Evolutionary conservation across 2,113 vertebrate species (phyloP).

Genomic region (Notarius quadriscutis): DNA sequence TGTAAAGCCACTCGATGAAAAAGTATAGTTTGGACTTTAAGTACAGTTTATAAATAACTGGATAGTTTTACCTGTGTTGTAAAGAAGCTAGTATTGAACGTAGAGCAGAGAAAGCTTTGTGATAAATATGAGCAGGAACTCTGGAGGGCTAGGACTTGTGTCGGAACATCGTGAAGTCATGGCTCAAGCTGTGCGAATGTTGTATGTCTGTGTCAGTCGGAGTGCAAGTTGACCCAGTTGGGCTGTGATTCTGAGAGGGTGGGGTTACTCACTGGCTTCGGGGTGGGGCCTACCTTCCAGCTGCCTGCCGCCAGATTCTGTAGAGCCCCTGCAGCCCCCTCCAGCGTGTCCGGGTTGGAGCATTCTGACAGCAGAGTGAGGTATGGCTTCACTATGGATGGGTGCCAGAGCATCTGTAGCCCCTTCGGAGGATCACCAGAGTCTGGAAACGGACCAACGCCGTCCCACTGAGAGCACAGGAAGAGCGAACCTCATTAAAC

Average conservation of each 20-base stretch:
- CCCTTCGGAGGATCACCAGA: conserved; percentile 93
- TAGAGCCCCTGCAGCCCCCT: conserved; percentile 93
- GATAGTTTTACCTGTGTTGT: neutral
- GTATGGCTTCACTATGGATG: conserved; percentile 97
- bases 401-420: conserved; percentile 98
- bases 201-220: neutral
- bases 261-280: conserved; percentile 54
- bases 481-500: conserved; percentile 43
- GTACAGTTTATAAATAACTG: neutral
- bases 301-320: conserved; percentile 96
- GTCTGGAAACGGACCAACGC: conserved; percentile 93
- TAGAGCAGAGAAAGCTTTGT: neutral
- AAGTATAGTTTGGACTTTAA: neutral
- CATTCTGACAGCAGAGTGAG: conserved; percentile 97
- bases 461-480: conserved; percentile 86
- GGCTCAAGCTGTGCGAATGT: neutral
- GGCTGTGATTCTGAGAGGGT: conserved; percentile 34
- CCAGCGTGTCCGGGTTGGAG: conserved; percentile 95
- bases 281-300: conserved; percentile 86
- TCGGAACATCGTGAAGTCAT: neutral
- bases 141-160: neutral
- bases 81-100: neutral
- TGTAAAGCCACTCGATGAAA: neutral
- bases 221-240: conserved; percentile 19
- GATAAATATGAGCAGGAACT: neutral